Evolutionary conservation across 2,797 vertebrate genomes (phyloP), one percentile per base, ranked within the genome.

Genomic region (Ctenochaetus hawaiiensis): DNA sequence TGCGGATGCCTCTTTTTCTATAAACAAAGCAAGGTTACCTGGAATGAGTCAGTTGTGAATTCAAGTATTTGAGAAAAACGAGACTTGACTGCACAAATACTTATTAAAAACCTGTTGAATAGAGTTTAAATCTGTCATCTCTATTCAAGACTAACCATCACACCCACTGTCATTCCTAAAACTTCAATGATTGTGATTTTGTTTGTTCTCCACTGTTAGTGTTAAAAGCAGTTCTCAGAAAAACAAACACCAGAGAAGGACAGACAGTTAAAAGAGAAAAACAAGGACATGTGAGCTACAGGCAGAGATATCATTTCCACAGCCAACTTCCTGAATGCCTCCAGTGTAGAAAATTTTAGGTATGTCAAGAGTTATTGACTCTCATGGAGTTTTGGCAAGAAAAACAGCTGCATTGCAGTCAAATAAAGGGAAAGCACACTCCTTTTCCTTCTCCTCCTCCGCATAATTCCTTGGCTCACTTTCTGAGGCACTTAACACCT

Each of bases 381-480:
- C 85, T 82, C 57, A 59, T 74, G 70, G 85, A 87, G 79, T 87
- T 84, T 83, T 93, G 93, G 91, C 93, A 93, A 67, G 79, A 85
- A 83, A 77, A 69, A 52, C 70, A 81, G 85, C 93, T 92, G 90
- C 92, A 93, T 81, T 94, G 92, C 92, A 92, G 93, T 92, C 56
- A 74, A 89, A 91, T 87, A 84, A 88, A 79, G 53, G 67, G 65
- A 74, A 67, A 76, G 67, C 72, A 70, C 72, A 76, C 53, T 72
- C 18, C 74, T 56, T 73, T 6, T 11, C 67, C 71, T 66, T 48
- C 73, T 69, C 75, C 45, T 66, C 53, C 39, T 53, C 81, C 57
- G 83, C 86, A 91, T 72, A 77, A 61, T 47, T 77, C 51, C 37
- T 51, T 20, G 7, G 37, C 43, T 76, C 57, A 73, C 65, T 72